Evolutionary conservation across 2,113 vertebrate species (phyloP), one percentile per base, ranked within the genome.

Genomic region (Gavialis gangeticus): DNA sequence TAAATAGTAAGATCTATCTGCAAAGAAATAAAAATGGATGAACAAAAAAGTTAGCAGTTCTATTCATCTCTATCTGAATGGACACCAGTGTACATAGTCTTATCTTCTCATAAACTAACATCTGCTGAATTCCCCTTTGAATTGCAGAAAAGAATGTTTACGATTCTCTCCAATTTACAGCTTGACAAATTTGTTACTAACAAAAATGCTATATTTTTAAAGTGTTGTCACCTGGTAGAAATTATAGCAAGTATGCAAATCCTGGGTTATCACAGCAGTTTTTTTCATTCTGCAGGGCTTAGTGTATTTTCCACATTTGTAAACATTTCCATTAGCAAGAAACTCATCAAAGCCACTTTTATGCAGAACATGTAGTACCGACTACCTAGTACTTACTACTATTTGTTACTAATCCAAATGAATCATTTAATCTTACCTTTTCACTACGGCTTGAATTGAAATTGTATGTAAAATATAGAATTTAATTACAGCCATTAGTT

Each of bases 91-190:
- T 5, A 12, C 87, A 63, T 16, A 10, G 56, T n/a, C 12, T 63
- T 89, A 57, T n/a, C 6, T 69, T 18, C 25, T 28, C 28, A 63
- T 63, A 22, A 77, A 75, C 2, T 71, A 14, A 10, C 13, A 82
- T 79, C 67, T 82, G n/a, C 16, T 77, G 87, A 85, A 57, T 57
- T 27, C 1, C 0, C 8, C 58, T 22, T 78, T 76, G 34, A 1
- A 5, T 58, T 56, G 60, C 7, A 59, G 24, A 86, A 95, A 73
- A 30, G 85, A 85, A 73, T 82, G 46, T 77, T 89, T 89, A 71
- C 13, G 37, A 4, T 21, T 82, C 81, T 21, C 30, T 90, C 75
- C 76, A 56, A 60, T 82, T 91, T 84, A 2, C 13, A 87, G 16
- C 46, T n/a, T 34, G 37, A 16, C 18, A 34, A 24, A 71, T 86